Percentiles rank a stretch among this genome's conserved stretches.
phyloP scores from a whole-genome alignment of 2,797 vertebrate species.

The Peromyscus eremicus region DNA sequence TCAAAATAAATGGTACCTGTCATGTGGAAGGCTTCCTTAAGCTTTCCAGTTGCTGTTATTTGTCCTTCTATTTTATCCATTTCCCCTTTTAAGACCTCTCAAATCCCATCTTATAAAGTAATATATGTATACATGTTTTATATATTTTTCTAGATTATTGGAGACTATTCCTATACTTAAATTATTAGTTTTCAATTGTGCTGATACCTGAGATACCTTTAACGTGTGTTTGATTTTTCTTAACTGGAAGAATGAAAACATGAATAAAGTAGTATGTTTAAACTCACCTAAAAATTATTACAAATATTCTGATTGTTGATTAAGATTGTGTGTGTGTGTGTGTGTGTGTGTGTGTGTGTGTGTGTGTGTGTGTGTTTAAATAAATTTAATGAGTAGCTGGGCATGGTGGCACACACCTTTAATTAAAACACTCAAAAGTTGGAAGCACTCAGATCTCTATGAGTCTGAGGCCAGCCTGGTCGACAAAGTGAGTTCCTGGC shows the following conservation, averaged over 20 bases:
- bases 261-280: conserved; percentile 33
- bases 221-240: background rate
- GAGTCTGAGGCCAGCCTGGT: background rate
- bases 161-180: background rate
- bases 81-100: background rate
- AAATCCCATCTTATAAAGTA: background rate
- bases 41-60: background rate
- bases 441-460: background rate
- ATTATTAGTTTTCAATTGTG: background rate
- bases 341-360: background rate
- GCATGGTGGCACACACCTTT: background rate
- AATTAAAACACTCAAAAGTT: background rate
- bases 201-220: background rate
- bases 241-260: background rate
- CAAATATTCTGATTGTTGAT: background rate
- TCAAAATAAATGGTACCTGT: background rate
- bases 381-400: background rate
- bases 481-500: background rate
- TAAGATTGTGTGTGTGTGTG: background rate
- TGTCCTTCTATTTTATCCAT: background rate
- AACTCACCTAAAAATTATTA: conserved; percentile 26
- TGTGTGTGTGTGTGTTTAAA: too few relatives aligned
- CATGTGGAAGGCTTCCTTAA: background rate
- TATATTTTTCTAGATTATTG: background rate
- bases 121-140: conserved; percentile 10